phyloP scores from a whole-genome alignment of 2,113 vertebrate genomes.

The Heterocephalus glaber region DNA sequence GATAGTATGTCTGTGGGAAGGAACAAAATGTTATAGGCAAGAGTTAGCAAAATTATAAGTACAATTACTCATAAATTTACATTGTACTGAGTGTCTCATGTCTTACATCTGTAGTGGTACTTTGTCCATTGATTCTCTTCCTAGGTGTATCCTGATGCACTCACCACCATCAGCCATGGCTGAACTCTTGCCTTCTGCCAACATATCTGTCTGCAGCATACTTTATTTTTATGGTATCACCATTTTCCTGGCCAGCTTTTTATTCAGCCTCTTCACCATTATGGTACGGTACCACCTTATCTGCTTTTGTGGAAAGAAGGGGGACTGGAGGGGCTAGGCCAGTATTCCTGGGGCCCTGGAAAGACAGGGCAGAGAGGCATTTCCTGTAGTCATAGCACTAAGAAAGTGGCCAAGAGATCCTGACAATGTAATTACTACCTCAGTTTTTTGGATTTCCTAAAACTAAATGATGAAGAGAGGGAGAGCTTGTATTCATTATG shows the following conservation, averaged over 20 bases:
- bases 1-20: neutral
- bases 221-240: conserved; percentile 86
- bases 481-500: neutral
- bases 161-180: conserved; percentile 79
- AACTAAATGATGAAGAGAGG: neutral
- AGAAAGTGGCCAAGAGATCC: conserved; percentile 3
- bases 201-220: conserved; percentile 78
- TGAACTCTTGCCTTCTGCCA: conserved; percentile 17
- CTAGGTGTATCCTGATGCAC: conserved; percentile 92
- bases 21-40: conserved; percentile 14
- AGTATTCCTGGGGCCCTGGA: neutral
- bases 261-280: conserved; percentile 88
- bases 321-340: neutral
- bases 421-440: conserved; percentile 35
- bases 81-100: neutral
- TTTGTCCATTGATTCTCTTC: conserved; percentile 44
- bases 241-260: conserved; percentile 89
- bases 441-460: conserved; percentile 22
- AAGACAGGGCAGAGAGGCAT: neutral
- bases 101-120: neutral
- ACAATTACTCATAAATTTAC: neutral
- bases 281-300: conserved; percentile 83
- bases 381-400: conserved; percentile 10
- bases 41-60: neutral
- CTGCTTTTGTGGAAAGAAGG: neutral